Conservation (phyloP, 2,888 invertebrate species). For the Branchipolynoe longqiensis region DNA sequence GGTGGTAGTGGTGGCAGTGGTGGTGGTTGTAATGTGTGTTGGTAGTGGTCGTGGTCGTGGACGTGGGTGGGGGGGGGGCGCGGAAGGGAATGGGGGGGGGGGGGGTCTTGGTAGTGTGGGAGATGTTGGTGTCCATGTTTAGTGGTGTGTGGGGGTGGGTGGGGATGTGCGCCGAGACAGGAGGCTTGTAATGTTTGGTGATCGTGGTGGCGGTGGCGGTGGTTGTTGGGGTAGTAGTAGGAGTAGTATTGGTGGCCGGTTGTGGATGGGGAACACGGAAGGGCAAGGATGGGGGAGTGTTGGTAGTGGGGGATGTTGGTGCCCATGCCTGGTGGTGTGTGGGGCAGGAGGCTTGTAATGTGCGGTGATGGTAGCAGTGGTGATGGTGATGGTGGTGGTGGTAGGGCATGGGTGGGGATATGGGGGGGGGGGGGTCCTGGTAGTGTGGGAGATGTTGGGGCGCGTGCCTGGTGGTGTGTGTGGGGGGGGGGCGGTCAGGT, state of each 20-base stretch:
- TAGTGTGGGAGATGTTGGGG: not conserved
- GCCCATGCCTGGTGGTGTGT: too few relatives aligned
- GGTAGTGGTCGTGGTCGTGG: not conserved
- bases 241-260: not conserved
- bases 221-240: not conserved
- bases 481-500: too few relatives aligned
- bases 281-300: not conserved
- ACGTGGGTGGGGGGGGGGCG: not conserved
- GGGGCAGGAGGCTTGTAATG: not conserved
- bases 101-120: not conserved
- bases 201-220: not conserved
- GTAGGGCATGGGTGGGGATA: not conserved
- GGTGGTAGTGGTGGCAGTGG: not conserved
- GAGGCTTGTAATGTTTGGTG: conserved; percentile 14
- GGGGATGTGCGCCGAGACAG: not conserved
- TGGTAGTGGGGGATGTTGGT: not conserved
- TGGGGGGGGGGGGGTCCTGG: not conserved
- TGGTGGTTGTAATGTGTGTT: not conserved
- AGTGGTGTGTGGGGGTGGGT: not conserved
- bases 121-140: not conserved
- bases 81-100: not conserved
- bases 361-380: not conserved
- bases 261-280: too few relatives aligned
- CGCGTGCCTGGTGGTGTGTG: not conserved
- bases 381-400: not conserved